phyloP scores from a whole-genome alignment of 2,797 vertebrate species.

The Lepidocolaptes lacrymiger region DNA sequence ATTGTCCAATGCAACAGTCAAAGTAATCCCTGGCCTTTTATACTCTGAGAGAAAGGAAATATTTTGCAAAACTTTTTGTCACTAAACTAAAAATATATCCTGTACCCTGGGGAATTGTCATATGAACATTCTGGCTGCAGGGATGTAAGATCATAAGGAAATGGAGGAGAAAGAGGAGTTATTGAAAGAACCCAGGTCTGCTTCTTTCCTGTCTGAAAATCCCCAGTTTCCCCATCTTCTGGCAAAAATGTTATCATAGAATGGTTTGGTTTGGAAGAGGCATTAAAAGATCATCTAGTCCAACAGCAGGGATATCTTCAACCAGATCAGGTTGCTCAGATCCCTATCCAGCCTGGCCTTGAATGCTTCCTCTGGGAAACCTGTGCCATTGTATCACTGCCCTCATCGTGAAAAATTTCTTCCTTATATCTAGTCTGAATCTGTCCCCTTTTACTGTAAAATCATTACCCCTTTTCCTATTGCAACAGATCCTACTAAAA shows the following conservation, averaged over 20 bases:
- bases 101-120: conserved; percentile 13
- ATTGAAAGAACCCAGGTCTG: neutral
- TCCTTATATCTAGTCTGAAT: neutral
- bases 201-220: neutral
- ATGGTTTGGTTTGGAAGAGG: neutral
- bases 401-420: rapidly evolving
- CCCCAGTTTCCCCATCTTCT: neutral
- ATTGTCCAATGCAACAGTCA: conserved; percentile 32
- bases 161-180: neutral
- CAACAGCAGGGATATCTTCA: neutral
- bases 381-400: neutral
- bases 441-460: neutral
- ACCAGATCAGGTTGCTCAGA: neutral
- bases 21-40: conserved; percentile 50
- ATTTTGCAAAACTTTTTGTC: conserved; percentile 12
- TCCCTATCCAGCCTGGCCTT: neutral
- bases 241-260: neutral
- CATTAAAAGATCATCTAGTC: neutral
- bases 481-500: neutral
- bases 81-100: neutral
- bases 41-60: conserved; percentile 22
- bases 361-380: neutral
- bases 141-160: conserved; percentile 7
- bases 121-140: neutral
- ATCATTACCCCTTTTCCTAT: neutral